Conservation (phyloP, 2,888 invertebrate species). For the Polydrusus cervinus region DNA sequence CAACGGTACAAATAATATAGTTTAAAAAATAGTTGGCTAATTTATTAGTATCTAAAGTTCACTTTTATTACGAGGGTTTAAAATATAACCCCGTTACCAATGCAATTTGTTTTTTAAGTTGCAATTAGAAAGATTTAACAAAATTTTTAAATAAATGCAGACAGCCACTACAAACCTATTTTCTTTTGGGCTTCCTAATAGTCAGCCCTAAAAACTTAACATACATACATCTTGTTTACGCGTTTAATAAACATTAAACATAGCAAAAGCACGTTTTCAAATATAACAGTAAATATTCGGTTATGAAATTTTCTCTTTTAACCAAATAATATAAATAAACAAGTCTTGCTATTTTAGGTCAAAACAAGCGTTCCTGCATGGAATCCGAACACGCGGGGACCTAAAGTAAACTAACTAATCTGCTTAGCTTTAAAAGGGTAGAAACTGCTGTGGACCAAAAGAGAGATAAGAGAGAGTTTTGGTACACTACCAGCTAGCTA, state of each 20-base stretch:
- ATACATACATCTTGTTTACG: conserved; percentile 22
- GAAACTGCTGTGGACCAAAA: conserved; percentile 24
- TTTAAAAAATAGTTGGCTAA: too few species aligned
- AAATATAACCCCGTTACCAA: too few species aligned
- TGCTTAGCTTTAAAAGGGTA: conserved; percentile 45
- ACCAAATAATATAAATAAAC: conserved; percentile 48
- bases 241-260: conserved; percentile 23
- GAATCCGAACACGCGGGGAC: conserved; percentile 29
- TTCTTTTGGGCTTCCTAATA: not conserved
- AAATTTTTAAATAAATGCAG: too few species aligned
- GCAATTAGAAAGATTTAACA: too few species aligned
- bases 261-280: conserved; percentile 37
- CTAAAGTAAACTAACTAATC: conserved; percentile 48
- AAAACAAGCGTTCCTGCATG: conserved; percentile 17
- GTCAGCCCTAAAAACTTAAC: not conserved
- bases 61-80: too few species aligned
- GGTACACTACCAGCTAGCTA: not conserved
- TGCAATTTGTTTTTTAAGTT: too few species aligned
- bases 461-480: conserved; percentile 18
- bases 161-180: too few species aligned
- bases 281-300: conserved; percentile 36
- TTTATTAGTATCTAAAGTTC: too few species aligned
- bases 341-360: conserved; percentile 47
- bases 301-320: conserved; percentile 44
- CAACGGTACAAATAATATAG: too few species aligned